Base-by-base conservation (phyloP, 2,888 invertebrate species). In the Anticlea derivata region DNA sequence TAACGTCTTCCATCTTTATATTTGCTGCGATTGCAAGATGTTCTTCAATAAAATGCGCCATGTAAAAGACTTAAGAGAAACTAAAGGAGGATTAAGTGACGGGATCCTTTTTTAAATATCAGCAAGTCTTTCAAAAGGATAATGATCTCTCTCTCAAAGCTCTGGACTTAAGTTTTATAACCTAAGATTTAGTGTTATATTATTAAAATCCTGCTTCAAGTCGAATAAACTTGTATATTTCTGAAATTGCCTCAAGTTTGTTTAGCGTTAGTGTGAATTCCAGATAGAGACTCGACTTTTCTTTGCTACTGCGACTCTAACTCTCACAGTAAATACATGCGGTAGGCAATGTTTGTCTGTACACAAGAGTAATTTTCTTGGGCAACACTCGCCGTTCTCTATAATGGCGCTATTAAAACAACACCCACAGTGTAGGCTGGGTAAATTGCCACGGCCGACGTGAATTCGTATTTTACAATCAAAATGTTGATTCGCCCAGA, bases 371-470 rank as follows among this genome's bases (percentile, higher is more conserved):
- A 81, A 84, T 85, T 78, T 80, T 81, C 83, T 87, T 84, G 74
- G 72, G 85, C 82, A 87, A 86, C 80, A 73, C 74, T 79, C 73
- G 72, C 76, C 78, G 72, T 75, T 80, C 79, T 80, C 79, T 75
- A 79, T 86, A 86, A 88, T 86, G 74, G 81, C 73, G 71, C 80
- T 79, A 87, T 87, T 87, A 86, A 86, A 86, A 84, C 80, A 75
- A 83, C 85, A 84, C 88, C 89, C 87, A 88, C 88, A 79, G 80
- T 80, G 78, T 78, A 71, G 73, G 58, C 56, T 50, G 52, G 55
- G 52, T 58, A 86, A 87, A 86, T 86, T 86, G 85, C 85, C 82
- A 83, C 81, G 77, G 78, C 82, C 77, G 80, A 81, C 83, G 81
- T 80, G 77, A 79, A 77, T 78, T 71, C 78, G 81, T 82, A 84